Evolutionary conservation across 2,113 vertebrate species (phyloP).

Genomic region (Arenaria interpres): DNA sequence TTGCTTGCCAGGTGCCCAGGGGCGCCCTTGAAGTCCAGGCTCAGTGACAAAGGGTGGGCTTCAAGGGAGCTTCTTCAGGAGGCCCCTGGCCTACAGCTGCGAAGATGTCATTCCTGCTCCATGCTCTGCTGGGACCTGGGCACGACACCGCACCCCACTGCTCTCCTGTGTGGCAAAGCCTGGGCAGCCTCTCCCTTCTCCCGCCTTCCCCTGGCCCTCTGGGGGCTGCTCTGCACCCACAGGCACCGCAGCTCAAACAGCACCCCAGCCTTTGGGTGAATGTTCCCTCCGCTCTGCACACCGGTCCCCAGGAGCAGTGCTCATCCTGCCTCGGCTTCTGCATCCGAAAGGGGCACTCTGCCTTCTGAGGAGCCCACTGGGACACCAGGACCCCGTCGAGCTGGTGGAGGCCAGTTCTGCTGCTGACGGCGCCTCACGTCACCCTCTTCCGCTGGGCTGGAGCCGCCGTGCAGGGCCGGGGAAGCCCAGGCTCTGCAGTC

Average conservation of each 20-base stretch:
- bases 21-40: accelerated
- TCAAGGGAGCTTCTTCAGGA: background rate
- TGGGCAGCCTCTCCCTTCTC: background rate
- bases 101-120: background rate
- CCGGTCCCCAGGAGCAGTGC: accelerated
- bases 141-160: accelerated
- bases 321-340: accelerated
- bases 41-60: accelerated
- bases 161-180: accelerated
- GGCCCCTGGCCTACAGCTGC: no score
- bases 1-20: accelerated
- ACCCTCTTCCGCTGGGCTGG: accelerated
- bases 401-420: background rate
- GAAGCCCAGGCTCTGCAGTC: background rate
- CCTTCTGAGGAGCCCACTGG: accelerated
- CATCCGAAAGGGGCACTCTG: accelerated
- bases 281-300: accelerated
- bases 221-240: no score
- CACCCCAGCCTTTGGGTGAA: accelerated
- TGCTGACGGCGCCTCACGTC: accelerated
- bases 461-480: accelerated
- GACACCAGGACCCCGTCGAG: accelerated
- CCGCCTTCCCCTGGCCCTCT: accelerated
- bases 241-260: no score
- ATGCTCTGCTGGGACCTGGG: background rate